A percentile compares a stretch with the other conserved stretches of the same genome.
Conservation (phyloP, 2,797 vertebrate genomes). For the Psittacula derbiana region DNA sequence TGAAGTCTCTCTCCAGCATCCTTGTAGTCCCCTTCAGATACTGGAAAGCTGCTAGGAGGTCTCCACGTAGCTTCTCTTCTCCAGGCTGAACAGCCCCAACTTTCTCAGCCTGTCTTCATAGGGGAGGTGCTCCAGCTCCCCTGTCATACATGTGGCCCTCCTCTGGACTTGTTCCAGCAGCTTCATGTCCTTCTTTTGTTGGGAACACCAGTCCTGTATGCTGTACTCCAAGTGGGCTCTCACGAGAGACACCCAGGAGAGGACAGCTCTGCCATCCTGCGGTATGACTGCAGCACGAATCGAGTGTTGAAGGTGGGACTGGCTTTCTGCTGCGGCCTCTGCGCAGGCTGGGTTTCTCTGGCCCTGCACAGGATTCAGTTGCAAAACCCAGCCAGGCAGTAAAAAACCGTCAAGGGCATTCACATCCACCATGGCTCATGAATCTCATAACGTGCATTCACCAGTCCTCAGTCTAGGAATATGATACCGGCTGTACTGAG, state of each 20-base stretch:
- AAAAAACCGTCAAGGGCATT: background rate
- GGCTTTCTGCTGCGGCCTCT: background rate
- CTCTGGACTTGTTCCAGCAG: background rate
- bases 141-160: background rate
- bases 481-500: background rate
- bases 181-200: background rate
- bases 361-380: background rate
- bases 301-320: background rate
- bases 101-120: background rate
- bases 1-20: background rate
- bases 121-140: background rate
- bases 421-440: background rate
- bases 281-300: accelerated
- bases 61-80: background rate
- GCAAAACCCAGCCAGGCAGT: background rate
- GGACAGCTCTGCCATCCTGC: background rate
- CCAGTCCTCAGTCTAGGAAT: background rate
- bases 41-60: background rate
- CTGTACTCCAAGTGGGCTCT: background rate
- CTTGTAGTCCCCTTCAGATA: background rate
- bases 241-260: background rate
- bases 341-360: background rate
- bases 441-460: background rate
- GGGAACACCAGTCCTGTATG: background rate
- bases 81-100: background rate